Percentiles rank a stretch among this genome's conserved stretches.
phyloP scores from a whole-genome alignment of 2,888 invertebrate species.

The Cyrtodaria siliqua region DNA sequence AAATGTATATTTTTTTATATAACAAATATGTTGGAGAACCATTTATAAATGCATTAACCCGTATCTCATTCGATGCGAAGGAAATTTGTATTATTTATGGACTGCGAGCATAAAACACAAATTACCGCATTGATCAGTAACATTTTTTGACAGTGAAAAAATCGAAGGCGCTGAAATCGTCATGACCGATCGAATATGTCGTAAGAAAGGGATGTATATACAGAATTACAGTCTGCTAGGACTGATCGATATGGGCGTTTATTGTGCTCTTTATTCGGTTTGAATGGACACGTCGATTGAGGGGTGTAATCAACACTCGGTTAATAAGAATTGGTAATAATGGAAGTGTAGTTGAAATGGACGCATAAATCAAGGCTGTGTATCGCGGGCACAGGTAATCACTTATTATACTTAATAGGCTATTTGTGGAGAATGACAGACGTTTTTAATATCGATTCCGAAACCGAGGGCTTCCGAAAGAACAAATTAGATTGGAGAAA shows the following conservation, averaged over 20 bases:
- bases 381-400: conserved; percentile 24
- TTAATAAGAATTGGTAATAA: conserved; percentile 2
- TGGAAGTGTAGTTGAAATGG: conserved; percentile 6
- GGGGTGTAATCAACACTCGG: conserved; percentile 26
- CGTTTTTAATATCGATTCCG: conserved; percentile 56
- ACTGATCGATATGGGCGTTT: conserved; percentile 1
- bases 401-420: conserved; percentile 34
- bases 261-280: not conserved
- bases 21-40: too few species aligned
- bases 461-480: conserved; percentile 54
- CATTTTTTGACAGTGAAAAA: conserved; percentile 20
- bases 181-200: conserved; percentile 16
- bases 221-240: not conserved
- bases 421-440: conserved; percentile 58
- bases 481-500: conserved; percentile 64
- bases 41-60: too few species aligned
- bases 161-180: conserved; percentile 31
- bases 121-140: conserved; percentile 21
- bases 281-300: conserved; percentile 14
- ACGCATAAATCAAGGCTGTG: conserved; percentile 36
- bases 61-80: too few species aligned
- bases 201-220: conserved; percentile 30
- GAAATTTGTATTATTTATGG: conserved; percentile 33
- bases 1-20: too few species aligned
- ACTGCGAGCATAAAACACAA: conserved; percentile 25